Percentiles rank a stretch among this genome's conserved stretches.
Conservation (phyloP, 2,797 vertebrate genomes). For the Scolopax bukidnonensis region DNA sequence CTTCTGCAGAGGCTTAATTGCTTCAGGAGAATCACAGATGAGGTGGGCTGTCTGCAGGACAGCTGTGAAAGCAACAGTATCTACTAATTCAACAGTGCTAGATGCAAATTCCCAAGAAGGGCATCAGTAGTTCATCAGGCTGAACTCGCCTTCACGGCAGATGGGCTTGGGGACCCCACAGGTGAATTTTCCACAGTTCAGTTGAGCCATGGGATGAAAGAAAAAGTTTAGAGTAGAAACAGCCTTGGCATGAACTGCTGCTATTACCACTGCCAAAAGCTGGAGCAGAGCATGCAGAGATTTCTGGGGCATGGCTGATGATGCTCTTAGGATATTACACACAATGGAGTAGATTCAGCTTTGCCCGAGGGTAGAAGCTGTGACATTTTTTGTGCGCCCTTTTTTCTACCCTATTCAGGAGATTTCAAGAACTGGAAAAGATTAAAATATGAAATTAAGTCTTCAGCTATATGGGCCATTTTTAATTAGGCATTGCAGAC, state of each 20-base stretch:
- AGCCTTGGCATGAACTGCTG: background rate
- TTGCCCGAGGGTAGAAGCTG: background rate
- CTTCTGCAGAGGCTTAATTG: background rate
- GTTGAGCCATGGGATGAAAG: background rate
- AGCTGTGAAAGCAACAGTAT: background rate
- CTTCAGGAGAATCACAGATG: background rate
- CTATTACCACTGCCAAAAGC: background rate
- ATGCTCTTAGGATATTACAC: background rate
- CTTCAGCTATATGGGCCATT: background rate
- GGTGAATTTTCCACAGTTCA: background rate
- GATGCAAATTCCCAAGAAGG: background rate
- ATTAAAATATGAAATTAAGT: background rate
- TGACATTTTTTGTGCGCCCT: background rate
- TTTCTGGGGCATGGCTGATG: background rate
- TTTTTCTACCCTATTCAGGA: background rate
- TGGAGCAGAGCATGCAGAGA: background rate
- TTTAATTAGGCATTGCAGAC: background rate
- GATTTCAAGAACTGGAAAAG: background rate
- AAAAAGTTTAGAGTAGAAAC: background rate
- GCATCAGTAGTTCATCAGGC: background rate
- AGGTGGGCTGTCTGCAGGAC: accelerated
- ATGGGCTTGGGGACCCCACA: background rate
- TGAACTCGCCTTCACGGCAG: background rate
- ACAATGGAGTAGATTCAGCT: background rate
- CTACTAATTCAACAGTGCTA: background rate